These are phyloP conservation scores for Speoplatyrhinus poulsoni DNA, from an alignment of 2,113 vertebrate genomes.

Conservation along the genomic window DNA sequence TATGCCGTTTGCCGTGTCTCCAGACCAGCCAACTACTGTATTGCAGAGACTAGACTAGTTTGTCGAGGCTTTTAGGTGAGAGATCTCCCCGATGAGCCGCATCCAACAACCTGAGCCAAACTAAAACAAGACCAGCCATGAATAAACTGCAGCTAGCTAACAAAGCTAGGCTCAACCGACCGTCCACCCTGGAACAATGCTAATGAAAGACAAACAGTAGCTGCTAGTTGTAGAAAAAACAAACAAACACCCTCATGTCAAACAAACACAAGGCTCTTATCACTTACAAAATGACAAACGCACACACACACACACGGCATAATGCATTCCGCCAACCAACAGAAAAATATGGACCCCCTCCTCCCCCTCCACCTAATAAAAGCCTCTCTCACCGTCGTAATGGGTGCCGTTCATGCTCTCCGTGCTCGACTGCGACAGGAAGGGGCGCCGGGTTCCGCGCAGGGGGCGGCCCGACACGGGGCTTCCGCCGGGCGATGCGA, in stretches of 20 bases:
- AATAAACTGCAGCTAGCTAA: neutral
- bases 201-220: conserved; percentile 67
- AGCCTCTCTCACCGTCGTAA: conserved; percentile 76
- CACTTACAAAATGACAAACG: neutral
- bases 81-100: too few species aligned
- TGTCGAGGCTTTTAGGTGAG: too few species aligned
- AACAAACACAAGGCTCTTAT: conserved; percentile 43
- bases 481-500: conserved; percentile 67
- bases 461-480: conserved; percentile 65
- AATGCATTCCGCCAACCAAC: too few species aligned
- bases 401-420: conserved; percentile 86
- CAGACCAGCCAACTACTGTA: too few species aligned
- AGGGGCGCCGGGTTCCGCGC: conserved; percentile 68
- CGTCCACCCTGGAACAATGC: neutral
- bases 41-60: too few species aligned
- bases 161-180: neutral
- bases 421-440: conserved; percentile 77
- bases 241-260: conserved; percentile 60
- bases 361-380: neutral
- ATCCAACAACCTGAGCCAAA: neutral
- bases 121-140: neutral
- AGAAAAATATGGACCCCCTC: neutral
- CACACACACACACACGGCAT: neutral
- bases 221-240: conserved; percentile 14
- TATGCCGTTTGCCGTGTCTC: neutral